These are phyloP conservation scores for Actias luna DNA, from an alignment of 2,888 invertebrate genomes.

Conservation along the genomic window DNA sequence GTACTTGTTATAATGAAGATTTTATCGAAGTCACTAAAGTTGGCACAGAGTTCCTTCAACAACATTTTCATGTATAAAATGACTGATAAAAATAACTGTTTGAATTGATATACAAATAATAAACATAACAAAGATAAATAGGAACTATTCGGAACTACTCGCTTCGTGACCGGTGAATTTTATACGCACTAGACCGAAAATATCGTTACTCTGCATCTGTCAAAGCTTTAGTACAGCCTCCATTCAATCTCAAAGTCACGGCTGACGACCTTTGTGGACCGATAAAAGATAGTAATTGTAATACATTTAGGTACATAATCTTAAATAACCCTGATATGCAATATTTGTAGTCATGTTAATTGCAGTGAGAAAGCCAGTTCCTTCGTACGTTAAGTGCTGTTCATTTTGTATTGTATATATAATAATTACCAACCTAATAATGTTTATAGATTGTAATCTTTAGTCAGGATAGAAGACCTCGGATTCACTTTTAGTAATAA, in stretches of 20 bases:
- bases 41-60: no score
- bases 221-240: conserved; percentile 34
- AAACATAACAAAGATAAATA: no score
- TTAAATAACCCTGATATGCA: conserved; percentile 12
- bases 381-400: background rate
- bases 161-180: background rate
- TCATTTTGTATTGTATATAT: background rate
- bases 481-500: no score
- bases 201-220: conserved; percentile 48
- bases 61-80: no score
- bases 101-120: background rate
- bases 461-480: no score
- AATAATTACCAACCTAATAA: background rate
- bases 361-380: background rate
- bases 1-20: no score
- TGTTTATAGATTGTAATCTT: background rate
- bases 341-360: background rate
- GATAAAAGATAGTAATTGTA: conserved; percentile 29
- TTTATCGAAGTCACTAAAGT: no score
- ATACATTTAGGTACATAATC: background rate
- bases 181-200: conserved; percentile 28
- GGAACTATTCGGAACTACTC: background rate
- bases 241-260: conserved; percentile 68
- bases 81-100: no score
- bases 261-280: conserved; percentile 48